Evolutionary conservation across 2,113 vertebrate species (phyloP), one percentile per base, ranked within the genome.

Genomic region (Rissa tridactyla): DNA sequence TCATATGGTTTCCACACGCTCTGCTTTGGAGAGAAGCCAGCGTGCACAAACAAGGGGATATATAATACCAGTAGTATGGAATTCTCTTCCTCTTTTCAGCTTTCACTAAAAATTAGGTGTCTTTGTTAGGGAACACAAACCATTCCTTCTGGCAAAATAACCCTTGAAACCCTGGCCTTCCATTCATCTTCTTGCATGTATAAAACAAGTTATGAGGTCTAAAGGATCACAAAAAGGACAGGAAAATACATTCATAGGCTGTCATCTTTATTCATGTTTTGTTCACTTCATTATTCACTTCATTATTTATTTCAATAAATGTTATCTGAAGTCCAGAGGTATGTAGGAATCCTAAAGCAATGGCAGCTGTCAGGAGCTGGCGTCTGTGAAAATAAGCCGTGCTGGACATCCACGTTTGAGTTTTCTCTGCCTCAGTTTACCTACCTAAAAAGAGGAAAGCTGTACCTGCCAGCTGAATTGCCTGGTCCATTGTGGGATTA

Each of bases 1-100:
- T 96, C 96, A 95, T 97, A 95, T 96, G 95, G 89, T 97, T 97
- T 97, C 96, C 95, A 96, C 91, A 96, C 38, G 2, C 66, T 96
- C 51, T 72, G 62, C 71, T 96, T 97, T 97, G 97, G 94, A 96
- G 64, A 49, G 61, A 51, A 61, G 91, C 97, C 97, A 96, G 64
- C 15, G 25, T 68, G 93, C 82, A 93, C 86, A 91, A 96, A 91
- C 89, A 91, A 79, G 89, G 77, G 73, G 76, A 95, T 91, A 95
- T 90, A 95, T 90, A 95, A 97, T 93, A 94, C 38, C 87, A 93
- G 75, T 95, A 94, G 87, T 95, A 95, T 95, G 93, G 90, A 96
- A 95, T 80, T 92, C 80, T 95, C 77, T 95, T 94, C 86, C 86
- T 93, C 52, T 91, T 90, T 94, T 96, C 88, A 88, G 79, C 61